Base-by-base conservation (phyloP, 2,888 invertebrate genomes). In the Blastobasis lacticolella region DNA sequence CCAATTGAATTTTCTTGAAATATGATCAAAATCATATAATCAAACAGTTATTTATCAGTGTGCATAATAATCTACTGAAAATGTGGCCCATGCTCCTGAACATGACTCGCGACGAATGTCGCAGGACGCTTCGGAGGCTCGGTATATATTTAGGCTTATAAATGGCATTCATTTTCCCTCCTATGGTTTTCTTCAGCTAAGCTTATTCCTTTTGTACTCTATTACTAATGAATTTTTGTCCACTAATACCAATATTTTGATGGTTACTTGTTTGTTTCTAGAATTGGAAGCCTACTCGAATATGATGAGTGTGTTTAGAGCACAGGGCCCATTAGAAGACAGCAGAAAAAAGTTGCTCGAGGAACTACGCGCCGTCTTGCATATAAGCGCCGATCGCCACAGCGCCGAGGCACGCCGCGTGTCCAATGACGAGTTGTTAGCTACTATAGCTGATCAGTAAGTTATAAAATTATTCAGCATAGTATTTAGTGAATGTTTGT, bases 241-340 rank as follows among this genome's bases (percentile, higher is more conserved):
- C 53, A 56, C 59, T 63, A 60, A 57, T 47, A 44, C 56, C 54
- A 60, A 49, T 64, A 61, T 63, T 60, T 54, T 52, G 63, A 56
- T 54, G 56, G 55, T 57, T 58, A 63, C 69, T 73, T 65, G 60
- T 75, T 75, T 81, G 71, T 71, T 89, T 90, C 52, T 78, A 96
- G 96, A 97, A 90, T 87, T 97, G 78, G 96, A 97, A 88, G 96
- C 97, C 61, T 97, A 97, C 90, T 93, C 95, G 69, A 93, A 93
- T 80, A 91, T 97, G 79, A 92, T 97, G 55, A 94, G 95, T 73
- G 97, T 95, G 66, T 92, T 97, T 77, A 92, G 97, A 84, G 97
- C 97, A 67, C 97, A 97, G 89, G 97, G 97, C 62, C 92, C 94
- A 71, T 91, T 97, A 55, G 94, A 92, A 75, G 92, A 92, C 70